Conservation (phyloP, 2,797 vertebrate genomes). For the Coluber constrictor region DNA sequence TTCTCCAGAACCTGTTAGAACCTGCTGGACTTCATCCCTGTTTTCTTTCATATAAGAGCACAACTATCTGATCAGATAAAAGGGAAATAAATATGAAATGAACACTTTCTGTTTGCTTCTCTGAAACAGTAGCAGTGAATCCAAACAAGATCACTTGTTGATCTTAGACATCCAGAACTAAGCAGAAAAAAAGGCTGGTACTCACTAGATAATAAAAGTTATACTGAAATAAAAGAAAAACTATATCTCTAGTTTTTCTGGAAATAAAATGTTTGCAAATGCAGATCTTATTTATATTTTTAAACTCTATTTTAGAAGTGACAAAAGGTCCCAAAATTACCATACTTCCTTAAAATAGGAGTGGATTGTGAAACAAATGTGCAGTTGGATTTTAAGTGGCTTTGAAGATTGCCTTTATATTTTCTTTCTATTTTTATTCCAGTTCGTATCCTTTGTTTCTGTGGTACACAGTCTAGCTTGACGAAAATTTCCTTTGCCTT, state of each 20-base stretch:
- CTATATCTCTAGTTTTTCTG: neutral
- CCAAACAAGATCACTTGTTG: neutral
- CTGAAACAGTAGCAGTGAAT: neutral
- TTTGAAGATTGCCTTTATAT: conserved; percentile 67
- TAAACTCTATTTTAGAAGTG: conserved; percentile 51
- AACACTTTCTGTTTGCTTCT: neutral
- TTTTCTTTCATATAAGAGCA: neutral
- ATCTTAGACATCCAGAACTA: neutral
- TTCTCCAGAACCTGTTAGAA: too few species aligned
- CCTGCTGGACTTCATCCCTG: too few species aligned
- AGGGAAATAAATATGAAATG: neutral
- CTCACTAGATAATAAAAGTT: neutral
- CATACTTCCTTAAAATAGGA: conserved; percentile 49
- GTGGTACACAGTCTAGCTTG: conserved; percentile 57
- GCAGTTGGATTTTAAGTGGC: conserved; percentile 62
- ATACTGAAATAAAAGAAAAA: neutral
- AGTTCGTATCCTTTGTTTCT: conserved; percentile 61
- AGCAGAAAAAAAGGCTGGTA: neutral
- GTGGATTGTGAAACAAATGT: conserved; percentile 58
- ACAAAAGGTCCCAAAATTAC: conserved; percentile 38
- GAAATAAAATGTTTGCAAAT: neutral
- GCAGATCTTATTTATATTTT: conserved; percentile 40
- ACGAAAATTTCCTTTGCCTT: conserved; percentile 59
- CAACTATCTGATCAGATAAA: neutral
- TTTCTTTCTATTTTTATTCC: conserved; percentile 57